Conservation (phyloP, 2,113 vertebrate genomes). For the Mobula birostris region DNA sequence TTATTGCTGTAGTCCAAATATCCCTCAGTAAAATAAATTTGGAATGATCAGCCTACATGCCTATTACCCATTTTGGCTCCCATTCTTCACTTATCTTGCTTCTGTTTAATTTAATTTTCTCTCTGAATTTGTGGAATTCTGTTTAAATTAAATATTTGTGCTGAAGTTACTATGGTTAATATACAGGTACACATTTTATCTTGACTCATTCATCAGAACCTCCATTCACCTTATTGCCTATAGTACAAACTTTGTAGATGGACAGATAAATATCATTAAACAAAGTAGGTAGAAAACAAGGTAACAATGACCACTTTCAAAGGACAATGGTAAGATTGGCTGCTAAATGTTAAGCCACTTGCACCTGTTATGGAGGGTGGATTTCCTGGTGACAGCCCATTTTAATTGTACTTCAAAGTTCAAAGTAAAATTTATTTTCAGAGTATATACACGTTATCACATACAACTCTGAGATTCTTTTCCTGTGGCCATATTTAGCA, state of each 20-base stretch:
- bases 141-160: background rate
- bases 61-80: background rate
- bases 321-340: background rate
- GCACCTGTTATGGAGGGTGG: background rate
- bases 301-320: background rate
- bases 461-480: too few species aligned
- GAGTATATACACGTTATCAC: too few species aligned
- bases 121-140: background rate
- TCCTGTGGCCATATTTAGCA: too few species aligned
- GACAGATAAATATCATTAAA: background rate
- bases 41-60: background rate
- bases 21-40: background rate
- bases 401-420: too few species aligned
- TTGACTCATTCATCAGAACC: background rate
- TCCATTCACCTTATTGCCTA: background rate
- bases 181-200: background rate
- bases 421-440: too few species aligned
- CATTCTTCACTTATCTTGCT: background rate
- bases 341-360: background rate
- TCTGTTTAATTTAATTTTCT: background rate
- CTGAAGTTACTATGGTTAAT: background rate
- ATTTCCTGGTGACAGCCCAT: too few species aligned
- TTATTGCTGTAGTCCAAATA: background rate
- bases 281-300: background rate
- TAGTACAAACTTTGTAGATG: background rate